Evolutionary conservation across 2,113 vertebrate genomes (phyloP), one percentile per base, ranked within the genome.

Genomic region (Scytalopus superciliaris): DNA sequence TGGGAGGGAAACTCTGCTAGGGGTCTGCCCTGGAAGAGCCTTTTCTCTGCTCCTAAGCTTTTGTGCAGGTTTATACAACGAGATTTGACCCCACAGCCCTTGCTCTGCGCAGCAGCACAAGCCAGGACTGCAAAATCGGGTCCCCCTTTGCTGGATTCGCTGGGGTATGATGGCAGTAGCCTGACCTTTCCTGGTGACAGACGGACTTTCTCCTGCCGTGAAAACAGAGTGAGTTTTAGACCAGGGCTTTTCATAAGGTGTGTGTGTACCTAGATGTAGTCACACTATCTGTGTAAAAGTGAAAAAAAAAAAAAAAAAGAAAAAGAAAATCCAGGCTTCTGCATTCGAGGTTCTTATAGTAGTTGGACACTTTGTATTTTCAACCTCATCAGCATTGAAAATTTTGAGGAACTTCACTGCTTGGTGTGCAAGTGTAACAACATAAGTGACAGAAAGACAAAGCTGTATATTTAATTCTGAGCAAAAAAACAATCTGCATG

Each of bases 191-290:
- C 33, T 35, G 30, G 28, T 39, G 30, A 31, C 42, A 55, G 59
- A 24, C n/a, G 0, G 2, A 4, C 40, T 55, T 83, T 64, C 49
- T 76, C 22, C 24, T 67, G 7, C 11, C 1, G 0, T 33, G 39
- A 35, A 83, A 79, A 47, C 17, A 21, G 44, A 55, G 31, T 3
- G 39, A 55, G 27, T 67, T 93, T 81, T 62, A 78, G 47, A 59
- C 16, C 19, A 70, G 39, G 24, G 10, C 35, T 83, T 86, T 84
- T 56, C 44, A 6, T 37, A 49, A n/a, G 7, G 6, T 56, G 17
- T 40, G 8, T 66, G 66, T 35, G 24, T 24, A 92, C 35, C 7
- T 89, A 33, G 24, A 25, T n/a, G 28, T 23, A 77, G 73, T 37
- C 27, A 55, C 11, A 9, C 7, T 45, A 7, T 37, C 47, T n/a